Percentiles rank a stretch among this genome's conserved stretches.
Evolutionary conservation across 2,888 invertebrate genomes (phyloP).

Genomic region (Perdita meconis): DNA sequence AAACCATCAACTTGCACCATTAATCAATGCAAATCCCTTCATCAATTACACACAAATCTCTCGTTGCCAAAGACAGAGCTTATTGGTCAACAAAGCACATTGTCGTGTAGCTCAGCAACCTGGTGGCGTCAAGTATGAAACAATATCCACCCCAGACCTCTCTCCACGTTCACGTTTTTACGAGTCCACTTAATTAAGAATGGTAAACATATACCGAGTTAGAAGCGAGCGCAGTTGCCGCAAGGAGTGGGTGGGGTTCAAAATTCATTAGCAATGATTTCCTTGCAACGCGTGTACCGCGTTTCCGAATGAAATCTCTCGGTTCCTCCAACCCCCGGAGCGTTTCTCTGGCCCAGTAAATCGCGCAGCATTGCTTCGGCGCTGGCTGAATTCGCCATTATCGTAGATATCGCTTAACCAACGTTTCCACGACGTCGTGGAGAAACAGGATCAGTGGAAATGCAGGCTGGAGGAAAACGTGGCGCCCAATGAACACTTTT

Average conservation of each 20-base stretch:
- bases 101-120: not conserved
- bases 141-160: not conserved
- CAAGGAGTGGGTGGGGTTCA: not conserved
- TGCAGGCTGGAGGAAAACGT: slow-evolving; percentile 21
- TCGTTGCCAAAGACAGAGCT: slow-evolving; percentile 2
- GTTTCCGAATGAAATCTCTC: slow-evolving; percentile 14
- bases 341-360: slow-evolving; percentile 12
- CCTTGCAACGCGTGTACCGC: not conserved
- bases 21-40: slow-evolving; percentile 34
- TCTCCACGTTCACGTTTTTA: not conserved
- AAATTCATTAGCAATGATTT: slow-evolving; percentile 41
- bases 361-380: slow-evolving; percentile 13
- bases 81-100: not conserved
- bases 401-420: slow-evolving; percentile 49
- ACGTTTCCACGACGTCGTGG: slow-evolving; percentile 13
- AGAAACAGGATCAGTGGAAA: not conserved
- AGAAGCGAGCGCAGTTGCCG: not conserved
- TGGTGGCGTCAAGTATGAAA: not conserved
- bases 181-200: slow-evolving; percentile 3
- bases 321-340: not conserved
- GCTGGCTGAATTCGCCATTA: slow-evolving; percentile 26
- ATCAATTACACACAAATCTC: slow-evolving; percentile 23
- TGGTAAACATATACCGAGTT: slow-evolving; percentile 4
- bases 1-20: slow-evolving; percentile 9
- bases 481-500: not conserved